phyloP scores from a whole-genome alignment of 1,140 invertebrate species.

The Platyura marginata region DNA sequence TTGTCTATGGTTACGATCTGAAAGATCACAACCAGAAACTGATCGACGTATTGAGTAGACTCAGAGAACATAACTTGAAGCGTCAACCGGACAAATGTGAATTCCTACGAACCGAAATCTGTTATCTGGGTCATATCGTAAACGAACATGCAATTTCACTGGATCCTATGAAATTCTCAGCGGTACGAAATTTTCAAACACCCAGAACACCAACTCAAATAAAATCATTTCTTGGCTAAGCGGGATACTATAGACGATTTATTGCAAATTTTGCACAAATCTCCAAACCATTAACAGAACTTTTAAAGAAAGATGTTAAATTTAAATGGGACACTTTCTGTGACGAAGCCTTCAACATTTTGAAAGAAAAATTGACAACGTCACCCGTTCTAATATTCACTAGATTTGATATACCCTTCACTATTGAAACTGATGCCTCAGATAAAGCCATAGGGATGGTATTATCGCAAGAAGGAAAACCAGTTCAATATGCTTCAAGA shows the following conservation, averaged over 20 bases:
- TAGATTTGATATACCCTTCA: conserved; percentile 8
- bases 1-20: too few relatives aligned
- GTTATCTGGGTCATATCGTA: conserved; percentile 6
- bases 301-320: background rate
- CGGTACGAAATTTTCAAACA: background rate
- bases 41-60: too few relatives aligned
- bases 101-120: background rate
- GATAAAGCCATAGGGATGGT: conserved; percentile 9
- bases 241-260: conserved; percentile 25
- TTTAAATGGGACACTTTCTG: too few relatives aligned
- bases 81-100: conserved; percentile 6
- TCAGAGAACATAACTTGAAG: too few relatives aligned
- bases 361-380: conserved; percentile 6
- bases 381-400: conserved; percentile 7
- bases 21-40: too few relatives aligned
- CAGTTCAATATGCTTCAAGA: conserved; percentile 21
- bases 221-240: conserved; percentile 25
- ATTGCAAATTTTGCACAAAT: conserved; percentile 17
- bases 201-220: conserved; percentile 22
- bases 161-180: background rate
- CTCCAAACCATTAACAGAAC: conserved; percentile 15
- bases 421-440: conserved; percentile 8
- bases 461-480: conserved; percentile 8
- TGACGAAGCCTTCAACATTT: conserved; percentile 11
- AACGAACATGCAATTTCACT: conserved; percentile 5